These are phyloP conservation scores for Lutjanus argentimaculatus DNA, from an alignment of 2,797 vertebrate species.

Conservation along the genomic window DNA sequence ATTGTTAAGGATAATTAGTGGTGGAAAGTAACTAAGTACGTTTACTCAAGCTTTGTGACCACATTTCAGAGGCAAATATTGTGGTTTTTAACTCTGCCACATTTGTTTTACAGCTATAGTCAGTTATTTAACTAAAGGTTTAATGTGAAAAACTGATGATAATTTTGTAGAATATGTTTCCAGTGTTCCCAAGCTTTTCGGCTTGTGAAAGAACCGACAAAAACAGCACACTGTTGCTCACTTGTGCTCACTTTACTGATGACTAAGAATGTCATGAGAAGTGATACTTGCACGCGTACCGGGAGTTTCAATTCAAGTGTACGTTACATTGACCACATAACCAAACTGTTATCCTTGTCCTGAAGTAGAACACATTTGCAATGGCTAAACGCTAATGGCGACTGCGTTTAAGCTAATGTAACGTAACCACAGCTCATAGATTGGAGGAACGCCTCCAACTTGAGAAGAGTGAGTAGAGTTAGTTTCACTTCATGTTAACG, in stretches of 20 bases:
- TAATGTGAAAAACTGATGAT: neutral
- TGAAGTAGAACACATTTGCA: too few species aligned
- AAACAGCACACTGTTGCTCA: neutral
- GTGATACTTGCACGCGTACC: too few species aligned
- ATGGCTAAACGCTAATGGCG: too few species aligned
- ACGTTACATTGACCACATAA: too few species aligned
- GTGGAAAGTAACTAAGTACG: neutral
- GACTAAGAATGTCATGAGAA: too few species aligned
- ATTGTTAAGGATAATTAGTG: neutral
- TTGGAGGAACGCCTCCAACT: too few species aligned
- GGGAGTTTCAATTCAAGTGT: too few species aligned
- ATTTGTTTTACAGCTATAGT: neutral
- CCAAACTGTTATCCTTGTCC: too few species aligned
- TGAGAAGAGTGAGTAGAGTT: too few species aligned
- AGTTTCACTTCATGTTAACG: too few species aligned
- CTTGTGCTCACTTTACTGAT: neutral
- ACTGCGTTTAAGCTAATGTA: too few species aligned
- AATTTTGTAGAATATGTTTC: neutral
- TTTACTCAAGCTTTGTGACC: neutral
- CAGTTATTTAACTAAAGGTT: conserved; percentile 7
- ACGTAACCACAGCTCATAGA: too few species aligned
- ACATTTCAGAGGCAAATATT: neutral
- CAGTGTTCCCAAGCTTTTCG: neutral
- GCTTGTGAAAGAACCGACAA: neutral
- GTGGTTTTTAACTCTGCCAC: neutral